These are phyloP conservation scores for Sarcophaga peregrina DNA, from an alignment of 1,140 invertebrate species.

Conservation along the genomic window DNA sequence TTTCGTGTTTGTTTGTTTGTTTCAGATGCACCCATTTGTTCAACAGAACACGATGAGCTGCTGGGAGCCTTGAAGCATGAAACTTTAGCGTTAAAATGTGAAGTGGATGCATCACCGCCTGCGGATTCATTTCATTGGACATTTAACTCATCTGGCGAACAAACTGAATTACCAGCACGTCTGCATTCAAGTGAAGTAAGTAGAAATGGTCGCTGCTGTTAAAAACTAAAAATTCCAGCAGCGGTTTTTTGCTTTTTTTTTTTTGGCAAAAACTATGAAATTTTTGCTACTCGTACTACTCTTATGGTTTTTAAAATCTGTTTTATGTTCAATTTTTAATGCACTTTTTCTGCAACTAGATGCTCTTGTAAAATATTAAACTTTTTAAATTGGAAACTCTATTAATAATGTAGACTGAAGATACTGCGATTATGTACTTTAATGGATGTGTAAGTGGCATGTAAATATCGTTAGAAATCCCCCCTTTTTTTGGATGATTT, in stretches of 20 bases:
- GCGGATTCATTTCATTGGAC: constrained; percentile 86
- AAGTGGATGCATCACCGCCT: constrained; percentile 86
- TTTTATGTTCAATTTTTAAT: too few species aligned
- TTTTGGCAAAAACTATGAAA: too few species aligned
- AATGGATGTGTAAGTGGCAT: too few species aligned
- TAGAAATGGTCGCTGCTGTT: background rate
- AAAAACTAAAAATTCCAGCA: background rate
- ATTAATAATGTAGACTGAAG: too few species aligned
- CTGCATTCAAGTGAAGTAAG: constrained; percentile 72
- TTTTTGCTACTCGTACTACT: too few species aligned
- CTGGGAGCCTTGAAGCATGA: constrained; percentile 87
- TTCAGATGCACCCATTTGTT: constrained; percentile 84
- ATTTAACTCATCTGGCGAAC: constrained; percentile 87
- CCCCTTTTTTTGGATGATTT: too few species aligned
- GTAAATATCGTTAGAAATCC: too few species aligned
- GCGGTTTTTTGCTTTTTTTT: background rate
- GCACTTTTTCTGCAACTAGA: too few species aligned
- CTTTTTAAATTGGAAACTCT: too few species aligned
- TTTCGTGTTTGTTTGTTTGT: constrained; percentile 33
- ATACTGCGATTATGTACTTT: too few species aligned
- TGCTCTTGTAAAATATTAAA: too few species aligned
- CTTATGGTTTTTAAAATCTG: too few species aligned
- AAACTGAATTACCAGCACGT: constrained; percentile 78
- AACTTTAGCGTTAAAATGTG: constrained; percentile 82
- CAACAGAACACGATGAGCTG: constrained; percentile 78